Percentiles rank a stretch among this genome's conserved stretches.
Conservation (phyloP, 2,888 invertebrate species). For the Sesamia inferens region DNA sequence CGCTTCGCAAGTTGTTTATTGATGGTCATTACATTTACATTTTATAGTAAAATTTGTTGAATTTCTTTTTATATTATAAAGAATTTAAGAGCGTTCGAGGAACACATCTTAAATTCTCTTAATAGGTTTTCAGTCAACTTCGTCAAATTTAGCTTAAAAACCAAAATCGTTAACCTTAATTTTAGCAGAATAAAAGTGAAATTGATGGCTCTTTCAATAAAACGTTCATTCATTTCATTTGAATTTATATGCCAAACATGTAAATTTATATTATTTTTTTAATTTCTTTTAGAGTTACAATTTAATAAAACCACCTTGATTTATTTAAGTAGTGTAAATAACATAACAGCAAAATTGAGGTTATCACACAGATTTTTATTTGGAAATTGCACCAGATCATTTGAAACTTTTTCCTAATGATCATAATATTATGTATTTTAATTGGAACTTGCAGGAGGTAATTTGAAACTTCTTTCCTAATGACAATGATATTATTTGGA, state of each 20-base stretch:
- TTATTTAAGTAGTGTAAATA: background rate
- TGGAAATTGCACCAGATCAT: background rate
- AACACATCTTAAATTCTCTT: background rate
- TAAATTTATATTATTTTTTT: background rate
- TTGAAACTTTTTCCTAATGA: slow-evolving; percentile 9
- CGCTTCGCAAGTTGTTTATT: background rate
- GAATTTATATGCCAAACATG: background rate
- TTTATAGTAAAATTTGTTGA: slow-evolving; percentile 1
- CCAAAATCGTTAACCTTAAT: slow-evolving; percentile 25
- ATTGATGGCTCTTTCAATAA: no score
- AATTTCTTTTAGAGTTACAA: background rate
- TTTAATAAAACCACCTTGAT: background rate
- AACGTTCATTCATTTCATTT: no score
- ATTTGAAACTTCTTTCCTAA: slow-evolving; percentile 11
- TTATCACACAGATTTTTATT: background rate
- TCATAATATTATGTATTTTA: slow-evolving; percentile 1
- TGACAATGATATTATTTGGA: slow-evolving; percentile 10
- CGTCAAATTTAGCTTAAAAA: background rate
- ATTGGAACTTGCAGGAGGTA: background rate
- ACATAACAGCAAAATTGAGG: background rate
- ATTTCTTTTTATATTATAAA: no score
- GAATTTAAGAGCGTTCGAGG: background rate
- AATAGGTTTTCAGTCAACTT: background rate
- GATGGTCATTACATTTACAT: background rate
- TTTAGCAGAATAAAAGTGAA: slow-evolving; percentile 6